phyloP scores from a whole-genome alignment of 2,113 vertebrate genomes.

The Brachypodius melanocephalos region DNA sequence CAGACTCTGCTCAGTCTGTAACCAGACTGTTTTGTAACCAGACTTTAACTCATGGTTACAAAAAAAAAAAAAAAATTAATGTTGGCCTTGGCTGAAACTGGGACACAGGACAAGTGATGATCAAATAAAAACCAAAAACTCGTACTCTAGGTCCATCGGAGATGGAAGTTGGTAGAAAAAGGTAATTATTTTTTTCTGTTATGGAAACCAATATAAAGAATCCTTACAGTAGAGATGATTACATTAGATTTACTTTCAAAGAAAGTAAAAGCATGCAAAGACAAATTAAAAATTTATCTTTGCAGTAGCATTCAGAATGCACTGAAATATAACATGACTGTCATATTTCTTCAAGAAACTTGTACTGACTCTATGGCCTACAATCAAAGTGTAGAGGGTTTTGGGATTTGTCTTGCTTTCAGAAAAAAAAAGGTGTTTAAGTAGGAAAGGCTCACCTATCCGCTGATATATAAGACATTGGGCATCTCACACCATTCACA shows the following conservation, averaged over 20 bases:
- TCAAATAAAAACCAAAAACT: background rate
- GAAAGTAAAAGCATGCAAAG: background rate
- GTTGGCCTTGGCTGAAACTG: background rate
- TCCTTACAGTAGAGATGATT: background rate
- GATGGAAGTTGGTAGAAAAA: background rate
- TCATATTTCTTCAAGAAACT: background rate
- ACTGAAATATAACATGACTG: background rate
- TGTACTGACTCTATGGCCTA: background rate
- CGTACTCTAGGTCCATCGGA: background rate
- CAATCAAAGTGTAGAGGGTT: rapidly evolving
- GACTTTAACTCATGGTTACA: background rate
- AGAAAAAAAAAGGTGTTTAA: background rate
- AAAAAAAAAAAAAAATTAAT: too few species aligned
- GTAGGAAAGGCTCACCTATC: background rate
- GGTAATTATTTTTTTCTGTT: background rate
- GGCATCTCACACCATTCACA: background rate
- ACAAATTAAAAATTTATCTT: background rate
- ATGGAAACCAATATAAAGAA: background rate
- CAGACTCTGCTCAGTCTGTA: rapidly evolving
- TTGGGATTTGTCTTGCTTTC: background rate
- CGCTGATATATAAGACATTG: background rate
- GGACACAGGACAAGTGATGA: background rate
- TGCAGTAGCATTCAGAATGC: background rate
- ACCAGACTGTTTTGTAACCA: too few species aligned
- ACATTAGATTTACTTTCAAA: background rate